Evolutionary conservation across 35 echinoderm and acorn worm species (phyloP), one percentile per base, ranked within the genome.

Genomic region (Ptychodera flava): DNA sequence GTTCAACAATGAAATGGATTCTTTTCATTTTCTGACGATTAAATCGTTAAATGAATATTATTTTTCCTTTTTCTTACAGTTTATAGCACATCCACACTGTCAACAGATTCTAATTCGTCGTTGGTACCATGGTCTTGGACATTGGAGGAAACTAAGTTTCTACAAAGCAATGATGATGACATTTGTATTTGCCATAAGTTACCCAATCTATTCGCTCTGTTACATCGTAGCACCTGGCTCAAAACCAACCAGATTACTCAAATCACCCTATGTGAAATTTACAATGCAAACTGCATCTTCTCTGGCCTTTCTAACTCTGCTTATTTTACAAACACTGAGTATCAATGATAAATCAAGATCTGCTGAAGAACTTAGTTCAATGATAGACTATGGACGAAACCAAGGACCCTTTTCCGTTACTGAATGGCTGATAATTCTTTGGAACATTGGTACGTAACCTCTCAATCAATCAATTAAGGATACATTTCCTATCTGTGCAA

Each of bases 31-130:
- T n/a, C n/a, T n/a, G n/a, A n/a, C n/a, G n/a, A n/a, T n/a, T n/a
- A n/a, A n/a, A n/a, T n/a, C n/a, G n/a, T n/a, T n/a, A n/a, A n/a
- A n/a, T n/a, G n/a, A n/a, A n/a, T n/a, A n/a, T 64, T 22, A 64
- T 64, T 64, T 22, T 22, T 64, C 45, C 22, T 83, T 35, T 31
- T 16, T 52, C 78, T 92, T 88, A 36, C 88, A 99, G 96, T 99
- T 99, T 81, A 92, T 99, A 2, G 96, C 96, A 1, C 96, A 99
- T 84, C 90, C 96, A 85, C 96, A 99, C 82, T 99, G 96, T 32
- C 96, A 99, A 52, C 96, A 99, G 80, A 83, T 90, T 32, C 64
- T 99, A 85, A 99, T 99, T 35, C 92, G 94, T 82, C 90, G 88
- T 36, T 99, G 96, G 96, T 99, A 90, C 85, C 91, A 91, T 29